Evolutionary conservation across 2,797 vertebrate species (phyloP), one percentile per base, ranked within the genome.

Genomic region (Spinibarbus caldwelli): DNA sequence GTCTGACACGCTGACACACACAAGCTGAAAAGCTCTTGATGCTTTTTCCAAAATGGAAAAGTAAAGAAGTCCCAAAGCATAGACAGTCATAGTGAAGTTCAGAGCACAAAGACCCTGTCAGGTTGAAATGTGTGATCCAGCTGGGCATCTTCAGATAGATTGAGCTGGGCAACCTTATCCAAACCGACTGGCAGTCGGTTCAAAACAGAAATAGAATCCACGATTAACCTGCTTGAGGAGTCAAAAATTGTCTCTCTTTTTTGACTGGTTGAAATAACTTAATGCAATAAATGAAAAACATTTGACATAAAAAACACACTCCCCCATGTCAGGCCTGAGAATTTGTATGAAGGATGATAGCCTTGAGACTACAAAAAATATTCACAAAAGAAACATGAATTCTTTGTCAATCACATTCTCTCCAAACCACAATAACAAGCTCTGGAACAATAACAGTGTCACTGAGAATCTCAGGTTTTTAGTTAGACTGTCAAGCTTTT

Each of bases 311-410:
- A n/a, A 21, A 47, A 85, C 17, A 21, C 49, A 66, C 47, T 82
- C 76, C 70, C 57, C 47, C 10, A 0, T 73, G 57, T 38, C 31
- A 45, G 11, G 17, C 15, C 29, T 23, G 76, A 81, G 54, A 31
- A 72, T 86, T 79, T 66, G 66, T 47, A 29, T 52, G 38, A 47
- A 31, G 73, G n/a, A 23, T 3, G 6, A 78, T 57, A 87, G 52
- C 85, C 83, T 88, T 89, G 87, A 88, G 38, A 83, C 72, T 78
- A 66, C 49, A 78, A 79, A 86, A 86, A 82, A 85, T 78, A 54
- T 85, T 86, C 34, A 59, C 23, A 83, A 87, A n/a, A 83, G 64
- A 49, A 64, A 49, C 57, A 49, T 79, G 68, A 31, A 73, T 82
- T 86, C 68, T 47, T 75, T 78, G 80, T 85, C 80, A 68, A 47